Base-by-base conservation (phyloP, 1,140 invertebrate genomes). In the Eumeta japonica region DNA sequence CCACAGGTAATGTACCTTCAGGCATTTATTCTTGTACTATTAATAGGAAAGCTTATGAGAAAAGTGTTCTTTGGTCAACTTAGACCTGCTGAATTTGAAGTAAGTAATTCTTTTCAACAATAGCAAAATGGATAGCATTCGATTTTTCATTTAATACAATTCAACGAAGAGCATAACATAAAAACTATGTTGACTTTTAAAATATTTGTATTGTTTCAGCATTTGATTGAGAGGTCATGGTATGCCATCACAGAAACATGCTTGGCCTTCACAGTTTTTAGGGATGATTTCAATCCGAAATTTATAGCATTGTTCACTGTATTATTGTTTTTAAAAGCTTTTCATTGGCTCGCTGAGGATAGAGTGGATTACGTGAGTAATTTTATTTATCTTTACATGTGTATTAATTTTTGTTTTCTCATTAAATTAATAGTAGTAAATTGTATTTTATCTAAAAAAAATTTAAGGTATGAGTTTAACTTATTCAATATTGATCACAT, bases 281-380 rank as follows among this genome's bases (percentile, higher is more conserved):
- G 96, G 57, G 97, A 99, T 81, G 97, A 99, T 63, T 98, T 99
- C 64, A 98, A 94, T 78, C 93, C 94, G 11, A 92, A 94, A 64
- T 99, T 99, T 81, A 93, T 99, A 58, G 94, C 94, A 10, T 77
- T 98, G 24, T 99, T 99, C 71, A 98, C 95, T 9, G 79, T 99
- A 12, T 79, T 99, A 17, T 79, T 99, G 24, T 98, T 99, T 73
- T 72, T 99, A 10, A 99, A 99, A 80, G 95, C 94, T 74, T 99
- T 99, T 79, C 97, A 99, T 80, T 99, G 97, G 97, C 76, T 99
- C 11, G 93, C 93, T 18, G 97, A 99, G 77, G 97, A 99, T 59
- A 81, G 97, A 66, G 94, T 99, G 16, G 97, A 99, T 77, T 98
- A 92, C 84, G 94, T 97, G 82, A 91, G 89, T 84, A 75, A 44